Evolutionary conservation across 2,888 invertebrate genomes (phyloP).

Genomic region (Celastrina argiolus): DNA sequence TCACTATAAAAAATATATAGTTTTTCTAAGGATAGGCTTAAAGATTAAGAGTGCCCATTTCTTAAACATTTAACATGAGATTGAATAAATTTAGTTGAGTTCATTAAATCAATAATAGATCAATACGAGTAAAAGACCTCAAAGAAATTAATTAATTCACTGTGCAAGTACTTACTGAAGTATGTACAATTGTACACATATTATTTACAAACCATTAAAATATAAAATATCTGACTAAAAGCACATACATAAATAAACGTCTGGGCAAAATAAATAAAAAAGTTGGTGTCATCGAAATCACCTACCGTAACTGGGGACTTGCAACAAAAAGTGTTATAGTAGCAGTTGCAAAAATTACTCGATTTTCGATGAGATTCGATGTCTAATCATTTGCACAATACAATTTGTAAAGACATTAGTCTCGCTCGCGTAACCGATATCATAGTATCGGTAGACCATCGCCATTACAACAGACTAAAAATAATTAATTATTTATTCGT

Average conservation of each 20-base stretch:
- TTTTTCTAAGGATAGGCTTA: conserved; percentile 43
- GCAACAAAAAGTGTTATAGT: neutral
- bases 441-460: conserved; percentile 27
- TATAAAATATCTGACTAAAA: no score
- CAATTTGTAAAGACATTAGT: conserved; percentile 43
- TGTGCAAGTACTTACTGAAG: no score
- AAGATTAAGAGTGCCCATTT: no score
- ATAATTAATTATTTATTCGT: neutral
- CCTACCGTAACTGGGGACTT: neutral
- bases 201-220: no score
- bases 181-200: no score
- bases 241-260: no score
- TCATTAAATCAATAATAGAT: no score
- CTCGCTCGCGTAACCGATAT: conserved; percentile 42
- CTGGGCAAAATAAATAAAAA: neutral
- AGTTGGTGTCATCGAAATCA: neutral
- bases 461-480: neutral
- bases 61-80: no score
- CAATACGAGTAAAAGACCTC: no score
- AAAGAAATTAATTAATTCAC: no score
- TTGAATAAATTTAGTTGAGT: no score
- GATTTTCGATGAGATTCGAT: conserved; percentile 43
- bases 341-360: conserved; percentile 51
- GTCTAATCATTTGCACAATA: conserved; percentile 34
- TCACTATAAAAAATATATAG: conserved; percentile 30